Evolutionary conservation across 2,797 vertebrate species (phyloP).

Genomic region (Varecia variegata): DNA sequence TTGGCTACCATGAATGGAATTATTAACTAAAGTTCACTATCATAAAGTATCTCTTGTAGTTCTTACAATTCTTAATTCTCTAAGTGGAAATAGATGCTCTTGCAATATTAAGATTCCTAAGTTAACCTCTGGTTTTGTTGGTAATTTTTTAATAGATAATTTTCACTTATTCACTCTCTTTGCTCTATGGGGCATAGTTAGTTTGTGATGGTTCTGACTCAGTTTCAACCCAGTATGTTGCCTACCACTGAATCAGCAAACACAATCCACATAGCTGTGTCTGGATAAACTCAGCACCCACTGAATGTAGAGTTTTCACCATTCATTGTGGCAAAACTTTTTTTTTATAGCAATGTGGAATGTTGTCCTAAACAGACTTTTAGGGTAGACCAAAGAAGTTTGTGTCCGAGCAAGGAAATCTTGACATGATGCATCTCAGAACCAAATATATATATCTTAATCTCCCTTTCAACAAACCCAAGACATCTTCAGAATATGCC

Average conservation of each 20-base stretch:
- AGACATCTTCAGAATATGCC: neutral
- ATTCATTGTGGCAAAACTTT: neutral
- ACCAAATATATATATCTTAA: constrained; percentile 12
- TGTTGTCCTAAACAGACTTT: constrained; percentile 36
- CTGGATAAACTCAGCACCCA: neutral
- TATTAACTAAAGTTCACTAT: neutral
- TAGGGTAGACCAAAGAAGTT: constrained; percentile 50
- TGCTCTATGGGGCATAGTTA: neutral
- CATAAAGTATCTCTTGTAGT: neutral
- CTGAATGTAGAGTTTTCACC: neutral
- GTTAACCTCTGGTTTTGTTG: neutral
- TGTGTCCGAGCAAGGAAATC: constrained; percentile 60
- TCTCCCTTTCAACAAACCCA: neutral
- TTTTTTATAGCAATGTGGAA: neutral
- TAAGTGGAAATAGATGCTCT: neutral
- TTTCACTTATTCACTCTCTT: neutral
- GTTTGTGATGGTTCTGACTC: neutral
- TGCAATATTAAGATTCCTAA: neutral
- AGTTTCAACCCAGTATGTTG: neutral
- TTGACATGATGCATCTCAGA: constrained; percentile 22
- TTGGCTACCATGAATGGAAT: neutral
- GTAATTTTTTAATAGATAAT: neutral
- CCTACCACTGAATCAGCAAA: neutral
- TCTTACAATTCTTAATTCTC: neutral
- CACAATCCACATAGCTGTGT: neutral